These are phyloP conservation scores for Typhlomys cinereus DNA, from an alignment of 2,113 vertebrate genomes.

Conservation along the genomic window DNA sequence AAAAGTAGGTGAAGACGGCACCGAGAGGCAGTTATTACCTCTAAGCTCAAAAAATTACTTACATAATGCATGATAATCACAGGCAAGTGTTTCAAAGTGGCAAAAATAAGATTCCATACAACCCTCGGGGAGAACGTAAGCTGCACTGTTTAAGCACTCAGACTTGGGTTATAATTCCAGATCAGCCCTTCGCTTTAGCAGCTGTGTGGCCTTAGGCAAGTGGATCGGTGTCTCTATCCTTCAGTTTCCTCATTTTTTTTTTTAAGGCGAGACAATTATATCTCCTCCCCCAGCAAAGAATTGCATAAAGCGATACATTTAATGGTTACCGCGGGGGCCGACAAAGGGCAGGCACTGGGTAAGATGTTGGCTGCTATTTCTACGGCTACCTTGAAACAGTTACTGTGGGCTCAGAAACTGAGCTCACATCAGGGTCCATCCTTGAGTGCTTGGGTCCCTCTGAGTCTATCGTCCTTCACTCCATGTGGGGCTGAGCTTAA, in stretches of 20 bases:
- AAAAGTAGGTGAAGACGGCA: not conserved
- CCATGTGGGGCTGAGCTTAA: not conserved
- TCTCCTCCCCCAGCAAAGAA: not conserved
- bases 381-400: not conserved
- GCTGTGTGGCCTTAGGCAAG: not conserved
- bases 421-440: not conserved
- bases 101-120: not conserved
- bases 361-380: not conserved
- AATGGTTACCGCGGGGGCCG: not conserved
- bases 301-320: not conserved
- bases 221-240: not conserved
- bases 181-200: not conserved
- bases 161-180: not conserved
- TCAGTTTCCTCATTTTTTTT: not conserved
- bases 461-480: not conserved
- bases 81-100: constrained; percentile 6
- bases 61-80: not conserved
- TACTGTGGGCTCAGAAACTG: not conserved
- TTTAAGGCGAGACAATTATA: not conserved
- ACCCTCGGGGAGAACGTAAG: not conserved
- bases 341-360: not conserved
- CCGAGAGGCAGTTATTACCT: not conserved
- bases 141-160: not conserved
- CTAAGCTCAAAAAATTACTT: constrained; percentile 31
- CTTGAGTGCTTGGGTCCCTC: not conserved